Evolutionary conservation across 2,113 vertebrate species (phyloP).

Genomic region (Erythrocercus mccallii): DNA sequence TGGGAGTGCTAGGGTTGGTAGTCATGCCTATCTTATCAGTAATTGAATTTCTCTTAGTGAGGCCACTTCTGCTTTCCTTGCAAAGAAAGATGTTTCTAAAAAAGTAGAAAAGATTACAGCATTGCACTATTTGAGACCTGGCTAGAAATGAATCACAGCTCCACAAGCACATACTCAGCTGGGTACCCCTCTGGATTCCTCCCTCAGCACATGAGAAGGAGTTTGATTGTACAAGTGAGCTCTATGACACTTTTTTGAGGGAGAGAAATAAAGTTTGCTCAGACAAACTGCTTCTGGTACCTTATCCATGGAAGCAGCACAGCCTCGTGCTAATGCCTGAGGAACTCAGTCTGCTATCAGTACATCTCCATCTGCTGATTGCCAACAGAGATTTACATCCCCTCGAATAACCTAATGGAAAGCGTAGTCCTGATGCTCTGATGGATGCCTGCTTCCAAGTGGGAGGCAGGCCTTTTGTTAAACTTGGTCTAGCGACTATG

Average conservation of each 20-base stretch:
- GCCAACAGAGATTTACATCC: background rate
- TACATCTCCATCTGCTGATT: constrained; percentile 10
- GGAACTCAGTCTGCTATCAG: background rate
- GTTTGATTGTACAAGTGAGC: background rate
- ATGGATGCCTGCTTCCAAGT: background rate
- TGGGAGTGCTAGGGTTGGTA: background rate
- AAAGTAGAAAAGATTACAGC: background rate
- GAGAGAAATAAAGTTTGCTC: background rate
- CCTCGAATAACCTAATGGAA: background rate
- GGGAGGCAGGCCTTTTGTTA: background rate
- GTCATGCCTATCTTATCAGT: background rate
- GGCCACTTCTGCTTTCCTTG: background rate
- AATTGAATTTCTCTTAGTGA: background rate
- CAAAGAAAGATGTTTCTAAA: background rate
- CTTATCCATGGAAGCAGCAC: background rate
- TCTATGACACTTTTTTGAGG: background rate
- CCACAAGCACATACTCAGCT: background rate
- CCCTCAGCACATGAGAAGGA: background rate
- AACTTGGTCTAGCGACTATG: background rate
- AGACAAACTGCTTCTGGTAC: background rate
- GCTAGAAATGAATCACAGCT: background rate
- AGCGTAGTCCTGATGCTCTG: background rate
- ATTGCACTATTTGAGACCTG: background rate
- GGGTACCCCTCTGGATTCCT: background rate
- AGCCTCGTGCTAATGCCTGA: background rate